Percentiles rank a stretch among this genome's conserved stretches.
Evolutionary conservation across 2,888 invertebrate genomes (phyloP).

Genomic region (Aproaerema taeniolella): DNA sequence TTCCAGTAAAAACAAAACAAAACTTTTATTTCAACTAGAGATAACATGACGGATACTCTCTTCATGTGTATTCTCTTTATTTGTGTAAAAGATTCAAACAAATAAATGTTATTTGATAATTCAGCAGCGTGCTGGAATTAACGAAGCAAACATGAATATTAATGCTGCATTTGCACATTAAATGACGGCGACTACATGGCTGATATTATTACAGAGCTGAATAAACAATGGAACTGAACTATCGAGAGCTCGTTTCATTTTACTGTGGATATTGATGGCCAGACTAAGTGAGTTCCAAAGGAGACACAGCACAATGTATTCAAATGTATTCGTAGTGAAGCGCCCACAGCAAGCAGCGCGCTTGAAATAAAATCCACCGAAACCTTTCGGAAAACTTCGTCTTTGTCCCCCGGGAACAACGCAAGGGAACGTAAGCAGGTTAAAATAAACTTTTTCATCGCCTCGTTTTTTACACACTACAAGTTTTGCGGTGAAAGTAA

Average conservation of each 20-base stretch:
- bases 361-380: constrained; percentile 44
- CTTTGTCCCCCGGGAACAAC: constrained; percentile 35
- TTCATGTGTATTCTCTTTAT: too few relatives aligned
- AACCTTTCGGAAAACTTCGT: constrained; percentile 39
- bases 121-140: background rate
- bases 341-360: constrained; percentile 34
- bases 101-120: background rate
- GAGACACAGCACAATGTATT: constrained; percentile 38
- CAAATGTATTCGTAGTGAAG: constrained; percentile 50
- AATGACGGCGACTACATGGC: constrained; percentile 10
- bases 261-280: constrained; percentile 1
- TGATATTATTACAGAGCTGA: constrained; percentile 15
- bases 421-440: constrained; percentile 37
- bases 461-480: constrained; percentile 29
- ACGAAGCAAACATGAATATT: constrained; percentile 25
- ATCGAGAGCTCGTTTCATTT: constrained; percentile 3
- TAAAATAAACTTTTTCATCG: constrained; percentile 43
- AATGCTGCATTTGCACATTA: constrained; percentile 20
- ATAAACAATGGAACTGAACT: constrained; percentile 11
- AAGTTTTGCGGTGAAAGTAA: background rate
- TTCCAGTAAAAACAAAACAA: constrained; percentile 24
- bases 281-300: background rate
- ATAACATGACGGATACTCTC: too few relatives aligned
- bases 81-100: too few relatives aligned
- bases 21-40: too few relatives aligned